A percentile compares a stretch with the other conserved stretches of the same genome.
phyloP scores from a whole-genome alignment of 2,113 vertebrate species.

The Gopherus evgoodei region DNA sequence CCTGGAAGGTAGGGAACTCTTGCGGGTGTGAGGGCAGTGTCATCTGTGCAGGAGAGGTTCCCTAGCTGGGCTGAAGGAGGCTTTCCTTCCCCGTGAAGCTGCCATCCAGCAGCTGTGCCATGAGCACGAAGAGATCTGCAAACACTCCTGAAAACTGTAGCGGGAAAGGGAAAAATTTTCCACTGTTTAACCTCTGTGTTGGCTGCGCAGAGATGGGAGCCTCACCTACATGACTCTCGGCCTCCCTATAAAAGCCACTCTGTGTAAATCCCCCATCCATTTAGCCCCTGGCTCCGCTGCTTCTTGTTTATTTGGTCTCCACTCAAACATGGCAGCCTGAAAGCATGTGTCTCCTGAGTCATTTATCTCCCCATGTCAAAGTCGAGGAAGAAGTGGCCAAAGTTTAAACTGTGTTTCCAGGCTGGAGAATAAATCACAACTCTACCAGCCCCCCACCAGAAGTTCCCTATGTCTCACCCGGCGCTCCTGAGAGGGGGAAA shows the following conservation, averaged over 20 bases:
- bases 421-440: not conserved
- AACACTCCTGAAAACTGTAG: conserved; percentile 10
- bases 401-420: not conserved
- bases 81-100: not conserved
- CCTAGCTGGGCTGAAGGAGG: not conserved
- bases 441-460: fast-evolving
- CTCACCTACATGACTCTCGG: not conserved
- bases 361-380: not conserved
- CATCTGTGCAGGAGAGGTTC: not conserved
- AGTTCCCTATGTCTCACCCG: fast-evolving
- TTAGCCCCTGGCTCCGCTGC: conserved; percentile 1
- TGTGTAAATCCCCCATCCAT: conserved; percentile 17
- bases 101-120: not conserved
- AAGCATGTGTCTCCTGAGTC: not conserved
- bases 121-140: not conserved
- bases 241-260: not conserved
- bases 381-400: not conserved
- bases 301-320: not conserved
- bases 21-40: not conserved
- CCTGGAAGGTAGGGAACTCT: not conserved
- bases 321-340: conserved; percentile 1
- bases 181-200: not conserved
- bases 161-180: not conserved
- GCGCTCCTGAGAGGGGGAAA: fast-evolving
- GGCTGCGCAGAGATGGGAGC: not conserved